A percentile compares a stretch with the other conserved stretches of the same genome.
Evolutionary conservation across 2,888 invertebrate species (phyloP).

Genomic region (Copidosoma aretas): DNA sequence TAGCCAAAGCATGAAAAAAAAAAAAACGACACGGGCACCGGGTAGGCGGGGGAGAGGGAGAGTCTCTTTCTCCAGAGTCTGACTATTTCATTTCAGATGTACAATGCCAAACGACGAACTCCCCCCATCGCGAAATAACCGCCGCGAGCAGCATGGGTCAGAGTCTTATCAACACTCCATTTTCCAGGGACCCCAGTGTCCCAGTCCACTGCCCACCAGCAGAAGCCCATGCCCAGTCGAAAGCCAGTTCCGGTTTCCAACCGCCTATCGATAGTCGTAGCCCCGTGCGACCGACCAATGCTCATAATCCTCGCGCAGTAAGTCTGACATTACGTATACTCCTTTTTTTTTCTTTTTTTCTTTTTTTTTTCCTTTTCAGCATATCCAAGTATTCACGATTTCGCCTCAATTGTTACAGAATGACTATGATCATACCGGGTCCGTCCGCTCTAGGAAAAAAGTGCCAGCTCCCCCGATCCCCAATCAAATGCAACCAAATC

Average conservation of each 20-base stretch:
- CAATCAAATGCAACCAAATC: constrained; percentile 47
- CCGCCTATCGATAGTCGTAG: constrained; percentile 48
- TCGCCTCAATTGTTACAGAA: constrained; percentile 48
- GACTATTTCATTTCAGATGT: constrained; percentile 55
- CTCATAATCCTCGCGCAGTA: constrained; percentile 53
- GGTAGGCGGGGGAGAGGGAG: constrained; percentile 17
- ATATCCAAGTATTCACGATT: too few species aligned
- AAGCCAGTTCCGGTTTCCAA: constrained; percentile 46
- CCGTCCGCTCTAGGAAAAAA: constrained; percentile 66
- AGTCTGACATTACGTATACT: too few species aligned
- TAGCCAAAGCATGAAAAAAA: not conserved
- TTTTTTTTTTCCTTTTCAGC: too few species aligned
- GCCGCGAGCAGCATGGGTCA: constrained; percentile 51
- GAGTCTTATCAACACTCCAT: constrained; percentile 61
- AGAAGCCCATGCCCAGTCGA: constrained; percentile 41
- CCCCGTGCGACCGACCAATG: constrained; percentile 47
- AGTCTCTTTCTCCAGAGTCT: constrained; percentile 37
- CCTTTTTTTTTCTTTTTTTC: not conserved
- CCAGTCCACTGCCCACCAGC: constrained; percentile 57
- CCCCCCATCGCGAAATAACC: constrained; percentile 57
- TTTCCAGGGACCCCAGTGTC: constrained; percentile 60
- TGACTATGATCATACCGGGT: constrained; percentile 69
- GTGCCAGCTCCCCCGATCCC: constrained; percentile 57
- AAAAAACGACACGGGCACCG: not conserved
- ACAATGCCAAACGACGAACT: constrained; percentile 61